Percentiles rank a stretch among this genome's conserved stretches.
phyloP scores from a whole-genome alignment of 1,140 invertebrate genomes.

The Diuraphis noxia region DNA sequence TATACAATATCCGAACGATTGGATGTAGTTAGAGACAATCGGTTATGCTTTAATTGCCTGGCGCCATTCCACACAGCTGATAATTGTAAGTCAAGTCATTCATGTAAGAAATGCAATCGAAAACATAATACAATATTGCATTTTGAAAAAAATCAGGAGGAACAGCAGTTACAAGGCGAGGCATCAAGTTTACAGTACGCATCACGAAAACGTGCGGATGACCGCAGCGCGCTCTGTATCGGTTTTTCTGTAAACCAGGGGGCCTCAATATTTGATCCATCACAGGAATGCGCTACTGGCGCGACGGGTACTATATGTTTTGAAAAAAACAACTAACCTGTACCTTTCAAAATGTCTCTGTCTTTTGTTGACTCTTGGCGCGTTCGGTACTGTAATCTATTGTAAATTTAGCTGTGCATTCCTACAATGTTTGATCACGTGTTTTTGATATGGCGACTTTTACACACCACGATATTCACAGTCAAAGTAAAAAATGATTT shows the following conservation, averaged over 20 bases:
- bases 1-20: neutral
- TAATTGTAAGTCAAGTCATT: neutral
- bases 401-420: constrained; percentile 11
- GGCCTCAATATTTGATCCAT: neutral
- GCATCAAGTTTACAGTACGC: no score
- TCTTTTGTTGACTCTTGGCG: neutral
- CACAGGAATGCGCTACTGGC: neutral
- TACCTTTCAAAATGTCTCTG: neutral
- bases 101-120: neutral
- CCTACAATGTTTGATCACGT: neutral
- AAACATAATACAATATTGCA: neutral
- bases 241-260: no score
- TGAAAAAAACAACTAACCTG: neutral
- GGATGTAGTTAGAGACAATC: neutral
- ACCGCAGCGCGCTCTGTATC: no score
- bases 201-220: no score
- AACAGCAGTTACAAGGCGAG: no score
- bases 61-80: neutral
- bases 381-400: neutral
- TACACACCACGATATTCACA: neutral
- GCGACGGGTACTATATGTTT: neutral
- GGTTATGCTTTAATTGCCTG: neutral
- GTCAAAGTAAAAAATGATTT: no score
- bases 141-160: neutral
- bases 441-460: neutral